Conservation (phyloP, 1,140 invertebrate genomes). For the Drosophila dunni region DNA sequence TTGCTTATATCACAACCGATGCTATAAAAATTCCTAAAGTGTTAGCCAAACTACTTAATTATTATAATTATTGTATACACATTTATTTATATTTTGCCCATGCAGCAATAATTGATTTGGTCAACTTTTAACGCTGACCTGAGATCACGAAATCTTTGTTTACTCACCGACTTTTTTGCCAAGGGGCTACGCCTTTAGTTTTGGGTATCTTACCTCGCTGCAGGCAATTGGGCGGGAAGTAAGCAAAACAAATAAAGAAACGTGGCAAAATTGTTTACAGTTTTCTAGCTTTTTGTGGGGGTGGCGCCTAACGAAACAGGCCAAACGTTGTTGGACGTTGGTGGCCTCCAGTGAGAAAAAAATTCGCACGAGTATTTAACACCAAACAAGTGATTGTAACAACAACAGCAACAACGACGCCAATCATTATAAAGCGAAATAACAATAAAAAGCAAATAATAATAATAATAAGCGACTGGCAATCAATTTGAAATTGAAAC, state of each 20-base stretch:
- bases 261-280: slow-evolving; percentile 31
- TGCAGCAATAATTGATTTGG: slow-evolving; percentile 39
- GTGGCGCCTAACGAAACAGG: slow-evolving; percentile 61
- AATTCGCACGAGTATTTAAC: slow-evolving; percentile 80
- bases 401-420: slow-evolving; percentile 49
- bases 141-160: slow-evolving; percentile 64
- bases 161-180: slow-evolving; percentile 42
- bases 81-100: slow-evolving; percentile 27
- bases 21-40: slow-evolving; percentile 21
- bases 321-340: slow-evolving; percentile 14
- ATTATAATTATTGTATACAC: slow-evolving; percentile 20
- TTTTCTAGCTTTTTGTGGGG: slow-evolving; percentile 51
- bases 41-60: slow-evolving; percentile 28
- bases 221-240: slow-evolving; percentile 64
- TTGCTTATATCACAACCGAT: slow-evolving; percentile 3
- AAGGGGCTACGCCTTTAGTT: slow-evolving; percentile 38
- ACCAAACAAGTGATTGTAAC: slow-evolving; percentile 47
- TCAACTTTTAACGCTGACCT: slow-evolving; percentile 34
- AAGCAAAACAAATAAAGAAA: slow-evolving; percentile 68
- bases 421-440: slow-evolving; percentile 51
- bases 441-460: slow-evolving; percentile 56
- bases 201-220: slow-evolving; percentile 58
- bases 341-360: slow-evolving; percentile 72
- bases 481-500: slow-evolving; percentile 83
- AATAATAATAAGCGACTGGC: slow-evolving; percentile 71